phyloP scores from a whole-genome alignment of 2,888 invertebrate species.

The Hemicrepidius hirtus region DNA sequence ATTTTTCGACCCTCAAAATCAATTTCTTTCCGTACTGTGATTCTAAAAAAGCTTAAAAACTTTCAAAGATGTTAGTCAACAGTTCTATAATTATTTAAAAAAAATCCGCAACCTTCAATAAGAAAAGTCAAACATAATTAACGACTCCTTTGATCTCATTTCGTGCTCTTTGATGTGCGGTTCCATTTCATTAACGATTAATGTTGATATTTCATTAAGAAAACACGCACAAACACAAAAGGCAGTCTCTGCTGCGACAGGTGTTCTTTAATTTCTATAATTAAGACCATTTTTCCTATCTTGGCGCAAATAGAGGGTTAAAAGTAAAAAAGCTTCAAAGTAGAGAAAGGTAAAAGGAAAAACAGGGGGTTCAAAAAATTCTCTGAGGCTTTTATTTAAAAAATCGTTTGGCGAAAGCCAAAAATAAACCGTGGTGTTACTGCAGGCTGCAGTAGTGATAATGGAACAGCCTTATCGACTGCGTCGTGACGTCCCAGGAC shows the following conservation, averaged over 20 bases:
- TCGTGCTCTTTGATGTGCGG: conserved; percentile 2
- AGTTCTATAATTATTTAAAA: not conserved
- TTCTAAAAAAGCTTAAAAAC: not conserved
- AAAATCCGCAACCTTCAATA: not conserved
- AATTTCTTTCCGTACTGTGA: too few relatives aligned
- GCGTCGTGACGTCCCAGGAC: conserved; percentile 57
- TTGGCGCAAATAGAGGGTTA: too few relatives aligned
- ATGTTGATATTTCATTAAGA: conserved; percentile 1
- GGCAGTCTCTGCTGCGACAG: not conserved
- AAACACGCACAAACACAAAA: not conserved
- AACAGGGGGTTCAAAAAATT: conserved; percentile 4
- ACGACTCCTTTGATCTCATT: not conserved
- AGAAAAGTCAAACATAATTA: conserved; percentile 20
- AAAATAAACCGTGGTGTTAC: conserved; percentile 32
- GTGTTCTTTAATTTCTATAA: too few relatives aligned
- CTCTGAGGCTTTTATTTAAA: conserved; percentile 19
- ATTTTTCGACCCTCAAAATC: too few relatives aligned
- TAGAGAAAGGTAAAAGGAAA: not conserved
- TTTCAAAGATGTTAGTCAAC: not conserved
- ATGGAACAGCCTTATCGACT: conserved; percentile 57
- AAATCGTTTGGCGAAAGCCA: conserved; percentile 41
- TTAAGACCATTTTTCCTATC: too few relatives aligned
- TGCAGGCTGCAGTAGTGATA: conserved; percentile 60
- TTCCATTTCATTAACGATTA: conserved; percentile 10
- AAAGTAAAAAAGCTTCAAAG: not conserved